Evolutionary conservation across 35 echinoderm and acorn worm genomes (phyloP), one percentile per base, ranked within the genome.

Genomic region (Acanthaster planci): DNA sequence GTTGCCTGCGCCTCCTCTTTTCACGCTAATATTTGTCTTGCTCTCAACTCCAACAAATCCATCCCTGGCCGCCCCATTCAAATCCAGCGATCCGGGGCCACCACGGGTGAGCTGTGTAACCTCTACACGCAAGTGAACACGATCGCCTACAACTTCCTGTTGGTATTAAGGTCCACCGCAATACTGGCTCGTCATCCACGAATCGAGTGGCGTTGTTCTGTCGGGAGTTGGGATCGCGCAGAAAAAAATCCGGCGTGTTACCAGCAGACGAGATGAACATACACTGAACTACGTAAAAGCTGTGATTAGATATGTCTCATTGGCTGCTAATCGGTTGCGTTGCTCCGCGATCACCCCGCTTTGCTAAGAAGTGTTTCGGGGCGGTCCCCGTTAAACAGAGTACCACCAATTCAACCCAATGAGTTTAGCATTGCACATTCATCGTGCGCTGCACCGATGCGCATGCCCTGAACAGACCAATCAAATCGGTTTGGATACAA

Each of bases 271-370:
- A 72, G 64, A 72, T 72, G 64, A 21, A 72, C 64, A 26, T 26
- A 72, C 64, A 16, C 64, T 72, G 34, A 72, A 31, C 64, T 34
- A 47, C 42, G 42, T 12, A 47, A 47, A 72, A 26, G 26, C 64
- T 6, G 64, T 72, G 64, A 72, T 72, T 72, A 72, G 64, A 34
- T 72, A 72, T 72, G 64, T 72, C 64, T 72, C 19, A 72, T 72
- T 72, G 26, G 64, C 64, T 72, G 2, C 64, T 72, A 72, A 72
- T 72, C 64, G 34, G 10, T 72, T 29, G 22, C 23, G 64, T 14
- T 72, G 30, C 30, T 26, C 64, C 34, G 30, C 23, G 64, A 72
- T 72, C 64, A 72, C 64, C 64, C 64, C 26, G 22, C 2, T 60
- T 60, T 72, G 64, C 26, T 34, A 27, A 26, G 30, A 72, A 72